Base-by-base conservation (phyloP, 2,113 vertebrate genomes). In the Gavia stellata region DNA sequence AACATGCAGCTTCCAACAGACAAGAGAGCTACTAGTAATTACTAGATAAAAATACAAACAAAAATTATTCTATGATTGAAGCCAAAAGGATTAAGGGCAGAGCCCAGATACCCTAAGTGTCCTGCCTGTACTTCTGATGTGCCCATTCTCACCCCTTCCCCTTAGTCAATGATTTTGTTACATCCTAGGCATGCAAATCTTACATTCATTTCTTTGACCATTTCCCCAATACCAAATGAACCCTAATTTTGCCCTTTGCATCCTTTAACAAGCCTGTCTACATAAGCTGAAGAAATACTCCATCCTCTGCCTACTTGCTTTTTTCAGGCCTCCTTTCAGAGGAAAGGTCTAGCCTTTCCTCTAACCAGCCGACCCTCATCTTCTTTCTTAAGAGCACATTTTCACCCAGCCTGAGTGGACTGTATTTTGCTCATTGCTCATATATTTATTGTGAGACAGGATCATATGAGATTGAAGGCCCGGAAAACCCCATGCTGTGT, bases 401-500 rank as follows among this genome's bases (percentile, higher is more conserved):
- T 90, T 73, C 84, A 72, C 61, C 36, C 68, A 87, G 38, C 33
- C 58, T 50, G 47, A 86, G 62, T 31, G 52, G 80, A 80, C 3
- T 81, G 78, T 36, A 42, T 73, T 94, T 86, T 66, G 34, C 59
- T 75, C 63, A 6, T 67, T 86, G 23, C 61, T 33, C 78, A 90
- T 87, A 24, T 44, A 82, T 79, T 94, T 92, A 88, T 58, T 96
- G 84, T 31, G 67, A 95, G 84, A 95, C 50, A 50, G 78, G 71
- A 94, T 94, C 70, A 49, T 40, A 66, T 81, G 63, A 94, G 95
- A 93, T 3, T 90, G 95, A 94, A 95, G 90, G 86, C 80, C 73
- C 52, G 81, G 78, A 92, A 94, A 87, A 65, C 74, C 78, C 74
- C 87, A 90, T 78, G 91, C 95, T 91, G 91, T 44, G 92, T 79